Base-by-base conservation (phyloP, 1,140 invertebrate genomes). In the Harlomillsia oculata region DNA sequence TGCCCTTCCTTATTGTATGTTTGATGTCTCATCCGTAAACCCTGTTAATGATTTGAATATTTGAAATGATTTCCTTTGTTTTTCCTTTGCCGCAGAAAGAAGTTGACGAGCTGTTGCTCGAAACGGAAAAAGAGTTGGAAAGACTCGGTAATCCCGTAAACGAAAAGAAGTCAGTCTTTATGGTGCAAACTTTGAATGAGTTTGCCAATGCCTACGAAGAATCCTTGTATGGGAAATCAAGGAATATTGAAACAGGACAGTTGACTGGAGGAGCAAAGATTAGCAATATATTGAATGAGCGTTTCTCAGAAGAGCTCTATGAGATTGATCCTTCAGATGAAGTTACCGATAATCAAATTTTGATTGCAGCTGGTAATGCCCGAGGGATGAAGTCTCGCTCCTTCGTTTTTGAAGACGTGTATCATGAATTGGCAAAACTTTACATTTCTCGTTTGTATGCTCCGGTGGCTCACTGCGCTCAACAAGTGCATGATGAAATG, bases 151-250 rank as follows among this genome's bases (percentile, higher is more conserved):
- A 25, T 11, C 25, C 23, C 69, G 89, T 98, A 2, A 82, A 83
- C 13, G 92, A 97, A 70, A 94, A 92, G 72, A 34, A 13, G 16
- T 89, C 95, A 74, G 91, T 92, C 0, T 72, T 99, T 3, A 74
- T 99, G 18, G 93, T n/a, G n/a, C n/a, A 98, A 76, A 97, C 99
- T 40, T 97, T 99, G 43, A 98, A 95, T 1, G 95, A 96, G 74
- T 99, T 99, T 75, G 90, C 95, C 0, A 92, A 90, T 43, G 90
- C 93, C 36, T 99, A 99, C 71, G 96, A 90, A 69, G 83, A 86
- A 0, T 97, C 95, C 0, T 97, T 99, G 63, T 95, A 99, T 70
- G 96, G 89, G 14, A 98, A 93, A 0, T 81, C 94, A 0, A 82
- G 89, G 50, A 97, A 98, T 70, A 98, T 99, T 60, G 94, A 97